Base-by-base conservation (phyloP, 2,888 invertebrate species). In the Embidobia sp. region DNA sequence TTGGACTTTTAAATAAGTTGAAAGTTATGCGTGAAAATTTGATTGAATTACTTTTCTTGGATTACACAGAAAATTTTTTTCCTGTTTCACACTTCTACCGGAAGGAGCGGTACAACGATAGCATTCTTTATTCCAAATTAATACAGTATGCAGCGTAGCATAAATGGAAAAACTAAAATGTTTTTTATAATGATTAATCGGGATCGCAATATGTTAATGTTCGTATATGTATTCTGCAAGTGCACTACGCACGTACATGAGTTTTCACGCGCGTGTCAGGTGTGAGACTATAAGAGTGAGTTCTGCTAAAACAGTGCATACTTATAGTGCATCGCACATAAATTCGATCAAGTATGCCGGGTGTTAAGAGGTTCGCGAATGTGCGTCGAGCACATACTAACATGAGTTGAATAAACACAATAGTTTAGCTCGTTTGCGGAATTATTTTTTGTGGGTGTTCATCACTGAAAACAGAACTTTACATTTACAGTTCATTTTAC, bases 341-440 rank as follows among this genome's bases (percentile, higher is more conserved):
- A 84, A 80, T 80, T 81, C 83, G 81, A 84, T 85, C 85, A 81
- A 78, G 85, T 82, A 84, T 84, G 83, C 85, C 81, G 81, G 83
- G 83, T 86, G 84, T 82, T 82, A 85, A 85, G 81, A 80, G 78
- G 78, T 77, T 66, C 73, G 70, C 77, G 75, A 77, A 82, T 80
- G 74, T 77, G 82, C 79, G 80, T 78, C 79, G 81, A 80, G 78
- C 79, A 80, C 80, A 79, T 80, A 80, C 74, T 80, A 81, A 83
- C 81, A 81, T 81, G 84, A 81, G 82, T 81, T 79, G 46, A 51
- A 80, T 83, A 84, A 84, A 83, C 79, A 84, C 84, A 83, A 82
- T 83, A 82, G 80, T 83, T 83, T 81, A 81, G 82, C 82, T 82
- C 79, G 75, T 79, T 81, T 80, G 74, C 80, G 75, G 77, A 80